Percentiles rank a stretch among this genome's conserved stretches.
Evolutionary conservation across 2,113 vertebrate species (phyloP).

Genomic region (Neogobius melanostomus): DNA sequence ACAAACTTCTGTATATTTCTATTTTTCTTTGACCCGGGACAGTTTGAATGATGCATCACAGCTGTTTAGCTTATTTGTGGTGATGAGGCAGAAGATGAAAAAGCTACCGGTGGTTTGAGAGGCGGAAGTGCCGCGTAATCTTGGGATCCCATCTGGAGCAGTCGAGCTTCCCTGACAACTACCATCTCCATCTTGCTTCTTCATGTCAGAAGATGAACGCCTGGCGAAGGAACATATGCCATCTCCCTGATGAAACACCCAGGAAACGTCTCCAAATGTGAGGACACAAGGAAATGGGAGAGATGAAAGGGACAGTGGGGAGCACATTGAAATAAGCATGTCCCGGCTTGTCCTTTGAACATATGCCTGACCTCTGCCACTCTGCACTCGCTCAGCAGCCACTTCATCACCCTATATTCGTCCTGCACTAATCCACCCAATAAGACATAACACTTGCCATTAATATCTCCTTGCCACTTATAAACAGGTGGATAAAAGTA

Average conservation of each 20-base stretch:
- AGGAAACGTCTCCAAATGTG: constrained; percentile 9
- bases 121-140: constrained; percentile 46
- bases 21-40: not conserved
- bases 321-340: not conserved
- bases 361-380: constrained; percentile 4
- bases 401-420: not conserved
- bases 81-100: constrained; percentile 40
- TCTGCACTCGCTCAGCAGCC: not conserved
- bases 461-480: not conserved
- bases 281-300: not conserved
- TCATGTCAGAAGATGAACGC: constrained; percentile 13
- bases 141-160: constrained; percentile 43
- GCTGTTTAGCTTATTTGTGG: constrained; percentile 45
- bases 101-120: constrained; percentile 34
- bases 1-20: not conserved
- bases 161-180: constrained; percentile 21
- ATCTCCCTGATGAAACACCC: constrained; percentile 37
- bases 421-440: not conserved
- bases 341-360: not conserved
- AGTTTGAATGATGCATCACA: constrained; percentile 49
- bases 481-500: too few species aligned
- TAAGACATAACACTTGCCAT: not conserved
- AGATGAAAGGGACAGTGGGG: not conserved
- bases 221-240: constrained; percentile 23
- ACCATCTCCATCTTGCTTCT: constrained; percentile 20